A percentile compares a stretch with the other conserved stretches of the same genome.
These are phyloP conservation scores for Drosophila kohkoa DNA, from an alignment of 1,140 invertebrate species.

Conservation along the genomic window DNA sequence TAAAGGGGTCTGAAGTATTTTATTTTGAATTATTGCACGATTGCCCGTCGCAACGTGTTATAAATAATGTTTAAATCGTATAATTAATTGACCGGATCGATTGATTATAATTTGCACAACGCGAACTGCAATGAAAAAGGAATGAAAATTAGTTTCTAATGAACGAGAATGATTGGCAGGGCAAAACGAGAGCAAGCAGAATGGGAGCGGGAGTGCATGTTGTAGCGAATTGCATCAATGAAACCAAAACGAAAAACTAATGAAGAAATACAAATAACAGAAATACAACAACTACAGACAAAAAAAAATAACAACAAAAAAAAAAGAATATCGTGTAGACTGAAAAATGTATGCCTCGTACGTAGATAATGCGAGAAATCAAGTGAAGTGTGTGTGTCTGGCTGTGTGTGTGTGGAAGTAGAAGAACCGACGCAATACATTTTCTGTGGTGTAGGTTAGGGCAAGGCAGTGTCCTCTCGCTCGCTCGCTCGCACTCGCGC, in stretches of 20 bases:
- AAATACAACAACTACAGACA: constrained; percentile 22
- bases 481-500: constrained; percentile 22
- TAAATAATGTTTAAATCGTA: constrained; percentile 32
- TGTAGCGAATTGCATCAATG: constrained; percentile 57
- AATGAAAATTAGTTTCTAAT: constrained; percentile 24
- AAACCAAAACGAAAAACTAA: constrained; percentile 46
- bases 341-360: constrained; percentile 54
- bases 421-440: constrained; percentile 73
- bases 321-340: constrained; percentile 25
- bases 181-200: background rate
- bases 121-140: constrained; percentile 30
- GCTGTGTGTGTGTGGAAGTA: constrained; percentile 17
- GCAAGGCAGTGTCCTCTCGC: constrained; percentile 45
- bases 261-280: constrained; percentile 52
- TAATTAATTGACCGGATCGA: constrained; percentile 38
- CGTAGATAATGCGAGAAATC: constrained; percentile 41
- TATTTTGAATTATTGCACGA: constrained; percentile 29
- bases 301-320: constrained; percentile 10
- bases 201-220: background rate
- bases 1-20: background rate
- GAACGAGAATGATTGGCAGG: background rate
- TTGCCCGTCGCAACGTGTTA: constrained; percentile 17
- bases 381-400: constrained; percentile 30
- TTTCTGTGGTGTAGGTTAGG: constrained; percentile 80
- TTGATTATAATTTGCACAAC: constrained; percentile 28